Evolutionary conservation across 2,113 vertebrate species (phyloP), one percentile per base, ranked within the genome.

Genomic region (Melanerpes aurifrons): DNA sequence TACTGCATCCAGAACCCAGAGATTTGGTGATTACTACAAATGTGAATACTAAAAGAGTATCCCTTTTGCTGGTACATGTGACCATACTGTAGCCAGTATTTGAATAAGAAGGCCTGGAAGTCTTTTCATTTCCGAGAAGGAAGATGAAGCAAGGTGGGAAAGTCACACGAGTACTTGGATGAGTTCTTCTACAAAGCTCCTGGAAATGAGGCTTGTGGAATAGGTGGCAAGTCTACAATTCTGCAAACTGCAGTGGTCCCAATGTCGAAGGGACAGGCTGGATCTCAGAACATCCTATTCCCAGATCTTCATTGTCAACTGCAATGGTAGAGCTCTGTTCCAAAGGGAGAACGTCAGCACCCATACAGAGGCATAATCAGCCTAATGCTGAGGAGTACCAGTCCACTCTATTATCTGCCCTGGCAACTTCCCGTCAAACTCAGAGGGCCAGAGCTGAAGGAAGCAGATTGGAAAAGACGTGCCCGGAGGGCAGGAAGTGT

Each of bases 401-500:
- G 1, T 3, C 45, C 37, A 47, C 16, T 24, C 54, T 58, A 19
- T 6, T 13, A 47, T 8, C 48, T 24, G 31, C 87, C 45, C 48
- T 2, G 35, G 40, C 58, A 61, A 15, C 67, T 24, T 26, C 53
- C 71, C 29, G 48, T 43, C 75, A 71, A 61, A 89, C 24, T 35
- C 4, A 7, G 61, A 77, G 53, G 82, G 58, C 24, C 48, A 43
- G 85, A 71, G n/a, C 26, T 12, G 22, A 50, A 47, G 72, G 63
- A 69, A 85, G 47, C 50, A 78, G 62, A 35, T 68, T 62, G 76
- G 90, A 86, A 88, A 84, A 90, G 56, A 79, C 0, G 0, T 19
- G 70, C 87, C 93, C 2, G 0, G 54, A 94, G 87, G 87, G 70
- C 69, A 81, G 82, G 56, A 81, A 94, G 89, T 64, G 66, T 81